Percentiles rank a stretch among this genome's conserved stretches.
Evolutionary conservation across 2,888 invertebrate genomes (phyloP).

Genomic region (Cyaniris semiargus): DNA sequence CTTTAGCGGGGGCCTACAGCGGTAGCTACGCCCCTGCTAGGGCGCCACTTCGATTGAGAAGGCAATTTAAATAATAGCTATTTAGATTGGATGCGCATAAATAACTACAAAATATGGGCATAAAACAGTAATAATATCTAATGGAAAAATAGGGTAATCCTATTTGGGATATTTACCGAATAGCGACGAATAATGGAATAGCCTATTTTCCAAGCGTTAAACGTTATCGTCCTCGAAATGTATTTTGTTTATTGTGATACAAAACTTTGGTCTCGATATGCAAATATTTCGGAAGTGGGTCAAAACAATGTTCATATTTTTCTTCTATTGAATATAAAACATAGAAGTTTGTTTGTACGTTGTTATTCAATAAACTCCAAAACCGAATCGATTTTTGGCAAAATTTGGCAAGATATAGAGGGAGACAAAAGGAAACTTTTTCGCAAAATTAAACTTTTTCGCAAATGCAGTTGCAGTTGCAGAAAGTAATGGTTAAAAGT

Average conservation of each 20-base stretch:
- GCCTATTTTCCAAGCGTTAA: not conserved
- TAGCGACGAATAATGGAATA: not conserved
- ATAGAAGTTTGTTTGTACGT: not conserved
- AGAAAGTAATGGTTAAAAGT: too few species aligned
- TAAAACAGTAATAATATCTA: constrained; percentile 11
- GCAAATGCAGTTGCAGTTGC: too few species aligned
- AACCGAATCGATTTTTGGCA: too few species aligned
- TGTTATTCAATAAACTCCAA: too few species aligned
- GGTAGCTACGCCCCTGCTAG: too few species aligned
- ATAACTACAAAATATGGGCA: not conserved
- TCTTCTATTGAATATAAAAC: not conserved
- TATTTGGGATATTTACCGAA: constrained; percentile 6
- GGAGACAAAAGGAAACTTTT: too few species aligned
- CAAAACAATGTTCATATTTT: not conserved
- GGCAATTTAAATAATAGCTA: constrained; percentile 1
- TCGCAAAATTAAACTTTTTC: too few species aligned
- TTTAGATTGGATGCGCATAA: constrained; percentile 12
- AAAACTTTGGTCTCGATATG: constrained; percentile 1
- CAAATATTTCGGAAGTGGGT: constrained; percentile 3
- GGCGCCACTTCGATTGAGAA: not conserved
- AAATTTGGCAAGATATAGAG: too few species aligned
- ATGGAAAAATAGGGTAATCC: constrained; percentile 14
- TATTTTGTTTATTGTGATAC: constrained; percentile 14
- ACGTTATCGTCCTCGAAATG: not conserved
- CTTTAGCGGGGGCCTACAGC: too few species aligned